Evolutionary conservation across 2,113 vertebrate species (phyloP), one percentile per base, ranked within the genome.

Genomic region (Pelvicachromis taeniatus): DNA sequence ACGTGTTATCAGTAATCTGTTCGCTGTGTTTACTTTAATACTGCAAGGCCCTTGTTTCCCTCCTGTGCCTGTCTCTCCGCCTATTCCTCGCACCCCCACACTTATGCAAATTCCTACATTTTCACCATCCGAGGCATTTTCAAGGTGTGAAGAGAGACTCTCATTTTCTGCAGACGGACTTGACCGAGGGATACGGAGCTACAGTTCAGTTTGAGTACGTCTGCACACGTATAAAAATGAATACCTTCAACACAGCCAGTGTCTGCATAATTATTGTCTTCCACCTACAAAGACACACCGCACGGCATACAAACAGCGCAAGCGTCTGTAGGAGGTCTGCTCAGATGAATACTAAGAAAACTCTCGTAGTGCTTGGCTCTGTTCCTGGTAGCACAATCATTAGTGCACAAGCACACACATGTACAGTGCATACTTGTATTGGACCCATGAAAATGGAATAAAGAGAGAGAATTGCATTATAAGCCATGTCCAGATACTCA

Each of bases 381-480:
- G 16, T 93, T 93, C 86, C 89, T 90, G 87, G 85, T 52, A 92
- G 55, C 63, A 78, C 38, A 90, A 92, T 94, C 92, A 87, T 90
- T 91, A 88, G 73, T 29, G 48, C 23, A 58, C 68, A 52, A 87
- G 79, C 54, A 78, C 56, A 80, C 63, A 70, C 31, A 59, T n/a
- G 55, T 35, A 38, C 80, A 84, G 38, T 35, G 50, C 82, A 84
- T 53, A 63, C 82, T 86, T 83, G 42, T 80, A 70, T 85, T 87
- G 52, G 82, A 56, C 81, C 61, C 83, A 82, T 84, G 83, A 80
- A 88, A 92, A 91, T 92, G 63, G 45, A 86, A 92, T 91, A 85
- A 90, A 86, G 82, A 45, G 29, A 45, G 61, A 61, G 65, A 92
- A 95, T 91, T 77, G 12, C 55, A 94, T 93, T 94, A 93, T 81